A percentile compares a stretch with the other conserved stretches of the same genome.
Conservation (phyloP, 30 jellyfish, hydroid and myxozoan genomes). For the Hydractinia echinata region DNA sequence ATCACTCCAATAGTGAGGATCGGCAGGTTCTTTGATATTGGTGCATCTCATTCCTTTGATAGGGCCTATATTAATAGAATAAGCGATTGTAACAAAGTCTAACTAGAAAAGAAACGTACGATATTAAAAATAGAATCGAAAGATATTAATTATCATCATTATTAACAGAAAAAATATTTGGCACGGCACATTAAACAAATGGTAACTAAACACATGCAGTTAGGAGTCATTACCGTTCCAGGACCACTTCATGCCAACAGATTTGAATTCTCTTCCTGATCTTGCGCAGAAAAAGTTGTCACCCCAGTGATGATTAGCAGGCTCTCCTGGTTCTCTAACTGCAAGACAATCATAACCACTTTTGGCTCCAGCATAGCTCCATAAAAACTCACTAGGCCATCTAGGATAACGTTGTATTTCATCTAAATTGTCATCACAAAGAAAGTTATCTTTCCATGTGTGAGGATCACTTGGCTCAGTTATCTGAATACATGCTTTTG, state of each 20-base stretch:
- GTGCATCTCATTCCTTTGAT: constrained; percentile 13
- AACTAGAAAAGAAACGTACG: no score
- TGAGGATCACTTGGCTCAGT: constrained; percentile 7
- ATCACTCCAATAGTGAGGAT: constrained; percentile 22
- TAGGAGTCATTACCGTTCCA: background rate
- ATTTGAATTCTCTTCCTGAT: background rate
- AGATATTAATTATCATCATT: no score
- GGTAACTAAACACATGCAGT: background rate
- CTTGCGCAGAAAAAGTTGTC: constrained; percentile 15
- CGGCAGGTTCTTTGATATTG: constrained; percentile 17
- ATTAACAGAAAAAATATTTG: no score
- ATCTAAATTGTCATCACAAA: background rate
- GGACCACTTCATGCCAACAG: constrained; percentile 5
- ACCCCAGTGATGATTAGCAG: constrained; percentile 3
- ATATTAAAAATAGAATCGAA: no score
- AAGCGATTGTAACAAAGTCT: no score
- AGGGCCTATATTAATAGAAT: background rate
- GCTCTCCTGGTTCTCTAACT: background rate
- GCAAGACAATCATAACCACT: constrained; percentile 15
- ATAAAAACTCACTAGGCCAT: constrained; percentile 68
- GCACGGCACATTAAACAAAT: no score
- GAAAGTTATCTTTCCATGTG: constrained; percentile 1
- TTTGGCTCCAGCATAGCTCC: constrained; percentile 6
- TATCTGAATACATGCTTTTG: background rate
- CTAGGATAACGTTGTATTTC: constrained; percentile 33